Evolutionary conservation across 1,140 invertebrate genomes (phyloP).

Genomic region (Eriocheir sinensis): DNA sequence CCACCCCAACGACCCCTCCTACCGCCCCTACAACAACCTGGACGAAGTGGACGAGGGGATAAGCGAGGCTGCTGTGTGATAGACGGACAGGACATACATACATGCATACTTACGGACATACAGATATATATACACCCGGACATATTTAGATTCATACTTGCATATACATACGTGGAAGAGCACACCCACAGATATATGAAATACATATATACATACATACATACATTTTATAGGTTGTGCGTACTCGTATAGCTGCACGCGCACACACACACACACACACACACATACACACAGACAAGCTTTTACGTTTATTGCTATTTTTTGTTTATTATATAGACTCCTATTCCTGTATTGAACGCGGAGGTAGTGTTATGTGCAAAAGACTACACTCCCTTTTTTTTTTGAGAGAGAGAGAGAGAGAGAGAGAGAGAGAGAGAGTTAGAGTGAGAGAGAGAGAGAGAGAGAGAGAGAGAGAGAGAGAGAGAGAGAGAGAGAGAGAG

Average conservation of each 20-base stretch:
- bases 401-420: no score
- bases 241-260: background rate
- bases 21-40: constrained; percentile 54
- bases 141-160: constrained; percentile 55
- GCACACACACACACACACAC: no score
- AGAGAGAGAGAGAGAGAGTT: no score
- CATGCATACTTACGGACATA: background rate
- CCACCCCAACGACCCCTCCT: constrained; percentile 38
- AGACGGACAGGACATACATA: background rate
- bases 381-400: no score
- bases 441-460: no score
- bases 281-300: no score
- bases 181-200: background rate
- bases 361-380: no score
- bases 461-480: no score
- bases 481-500: no score
- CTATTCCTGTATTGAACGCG: no score
- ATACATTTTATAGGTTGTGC: constrained; percentile 33
- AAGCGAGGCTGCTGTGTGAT: background rate
- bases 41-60: constrained; percentile 74
- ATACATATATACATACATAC: constrained; percentile 15
- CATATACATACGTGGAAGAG: constrained; percentile 47
- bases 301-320: no score
- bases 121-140: constrained; percentile 40
- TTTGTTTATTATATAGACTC: no score